Evolutionary conservation across 1,140 invertebrate species (phyloP).

Genomic region (Schmidtea mediterranea): DNA sequence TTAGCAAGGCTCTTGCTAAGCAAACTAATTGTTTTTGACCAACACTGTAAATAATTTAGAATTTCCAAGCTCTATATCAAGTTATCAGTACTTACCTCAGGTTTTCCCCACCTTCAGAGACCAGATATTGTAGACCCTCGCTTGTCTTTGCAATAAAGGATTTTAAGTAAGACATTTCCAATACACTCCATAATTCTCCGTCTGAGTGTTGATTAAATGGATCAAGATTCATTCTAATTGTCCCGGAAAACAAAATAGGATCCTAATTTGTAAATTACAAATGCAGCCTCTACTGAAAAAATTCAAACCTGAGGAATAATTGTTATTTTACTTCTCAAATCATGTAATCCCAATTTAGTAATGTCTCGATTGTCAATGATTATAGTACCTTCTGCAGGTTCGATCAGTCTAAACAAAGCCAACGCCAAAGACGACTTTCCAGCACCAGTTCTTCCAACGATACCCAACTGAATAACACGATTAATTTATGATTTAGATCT

Average conservation of each 20-base stretch:
- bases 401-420: constrained; percentile 32
- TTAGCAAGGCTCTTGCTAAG: neutral
- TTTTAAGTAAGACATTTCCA: no score
- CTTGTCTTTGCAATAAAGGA: neutral
- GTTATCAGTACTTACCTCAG: constrained; percentile 10
- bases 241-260: constrained; percentile 25
- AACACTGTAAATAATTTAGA: neutral
- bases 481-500: no score
- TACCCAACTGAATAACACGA: constrained; percentile 28
- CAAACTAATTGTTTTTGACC: constrained; percentile 5
- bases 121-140: constrained; percentile 6
- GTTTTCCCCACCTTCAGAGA: constrained; percentile 8
- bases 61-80: neutral
- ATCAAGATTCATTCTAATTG: constrained; percentile 21
- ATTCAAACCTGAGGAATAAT: constrained; percentile 55
- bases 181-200: neutral
- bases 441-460: constrained; percentile 34
- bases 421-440: constrained; percentile 33
- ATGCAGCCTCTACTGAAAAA: no score
- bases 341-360: constrained; percentile 53
- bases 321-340: constrained; percentile 52
- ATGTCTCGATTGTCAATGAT: constrained; percentile 70
- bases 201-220: constrained; percentile 14
- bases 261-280: constrained; percentile 10
- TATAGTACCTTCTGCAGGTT: constrained; percentile 45